These are phyloP conservation scores for Dryobotodes eremita DNA, from an alignment of 2,888 invertebrate genomes.

Conservation along the genomic window DNA sequence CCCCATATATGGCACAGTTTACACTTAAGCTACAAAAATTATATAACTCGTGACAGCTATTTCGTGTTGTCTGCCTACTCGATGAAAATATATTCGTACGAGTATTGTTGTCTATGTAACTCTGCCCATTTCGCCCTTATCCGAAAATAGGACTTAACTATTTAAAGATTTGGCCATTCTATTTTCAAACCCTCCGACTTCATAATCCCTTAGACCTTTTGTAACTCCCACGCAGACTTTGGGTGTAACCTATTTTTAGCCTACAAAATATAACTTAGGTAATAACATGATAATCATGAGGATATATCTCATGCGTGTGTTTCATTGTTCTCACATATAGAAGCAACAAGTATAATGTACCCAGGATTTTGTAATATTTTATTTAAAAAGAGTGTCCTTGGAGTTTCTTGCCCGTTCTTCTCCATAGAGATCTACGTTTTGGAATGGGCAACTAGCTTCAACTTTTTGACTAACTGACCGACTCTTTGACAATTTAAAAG, in stretches of 20 bases:
- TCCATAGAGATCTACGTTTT: no score
- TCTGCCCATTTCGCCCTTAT: background rate
- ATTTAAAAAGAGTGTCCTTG: no score
- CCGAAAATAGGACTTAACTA: conserved; percentile 1
- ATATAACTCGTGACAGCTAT: background rate
- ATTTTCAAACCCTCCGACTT: background rate
- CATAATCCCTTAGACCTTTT: conserved; percentile 3
- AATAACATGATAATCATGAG: background rate
- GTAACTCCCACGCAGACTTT: background rate
- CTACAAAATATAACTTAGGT: background rate
- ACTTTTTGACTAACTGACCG: no score
- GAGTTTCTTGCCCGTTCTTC: no score
- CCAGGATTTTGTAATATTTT: no score
- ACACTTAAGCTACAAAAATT: no score
- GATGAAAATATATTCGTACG: background rate
- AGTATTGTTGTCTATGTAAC: background rate
- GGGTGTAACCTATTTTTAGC: background rate
- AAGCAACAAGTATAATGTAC: no score
- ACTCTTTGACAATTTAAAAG: no score
- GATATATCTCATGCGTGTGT: no score
- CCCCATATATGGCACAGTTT: no score
- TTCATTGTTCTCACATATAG: no score
- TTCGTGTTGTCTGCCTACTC: background rate
- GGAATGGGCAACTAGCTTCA: no score
- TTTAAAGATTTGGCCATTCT: background rate